These are phyloP conservation scores for Cheilosia soror DNA, from an alignment of 2,888 invertebrate species.

Conservation along the genomic window DNA sequence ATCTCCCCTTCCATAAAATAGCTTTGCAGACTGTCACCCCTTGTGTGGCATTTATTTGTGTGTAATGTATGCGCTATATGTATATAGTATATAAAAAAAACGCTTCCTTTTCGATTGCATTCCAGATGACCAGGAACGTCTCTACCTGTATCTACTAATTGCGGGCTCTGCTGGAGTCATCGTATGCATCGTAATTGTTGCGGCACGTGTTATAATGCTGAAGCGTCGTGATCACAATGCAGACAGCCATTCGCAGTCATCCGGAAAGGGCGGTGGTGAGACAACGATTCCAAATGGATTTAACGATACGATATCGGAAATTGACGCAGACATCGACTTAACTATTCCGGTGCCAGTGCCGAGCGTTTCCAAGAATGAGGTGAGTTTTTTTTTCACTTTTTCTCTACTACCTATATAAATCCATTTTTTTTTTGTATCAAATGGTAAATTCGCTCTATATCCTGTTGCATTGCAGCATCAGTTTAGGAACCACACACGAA, in stretches of 20 bases:
- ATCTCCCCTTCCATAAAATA: conserved; percentile 30
- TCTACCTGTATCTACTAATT: conserved; percentile 92
- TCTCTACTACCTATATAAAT: not conserved
- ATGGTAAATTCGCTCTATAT: conserved; percentile 23
- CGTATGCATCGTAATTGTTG: conserved; percentile 88
- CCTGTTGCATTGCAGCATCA: conserved; percentile 42
- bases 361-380: conserved; percentile 83
- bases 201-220: conserved; percentile 88
- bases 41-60: conserved; percentile 21
- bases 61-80: conserved; percentile 2
- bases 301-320: conserved; percentile 93
- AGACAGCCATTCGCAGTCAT: conserved; percentile 83
- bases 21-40: conserved; percentile 41
- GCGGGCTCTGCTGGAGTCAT: conserved; percentile 89
- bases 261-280: conserved; percentile 86
- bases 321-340: conserved; percentile 89
- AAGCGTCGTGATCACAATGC: conserved; percentile 86
- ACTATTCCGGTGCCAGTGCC: conserved; percentile 86
- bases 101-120: conserved; percentile 59
- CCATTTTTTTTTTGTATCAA: not conserved
- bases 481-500: conserved; percentile 19
- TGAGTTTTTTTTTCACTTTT: conserved; percentile 76
- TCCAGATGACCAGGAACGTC: conserved; percentile 84
- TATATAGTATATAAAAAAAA: conserved; percentile 30
- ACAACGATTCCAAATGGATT: conserved; percentile 93